phyloP scores from a whole-genome alignment of 1,140 invertebrate genomes.

The Drosophila bipectinata region DNA sequence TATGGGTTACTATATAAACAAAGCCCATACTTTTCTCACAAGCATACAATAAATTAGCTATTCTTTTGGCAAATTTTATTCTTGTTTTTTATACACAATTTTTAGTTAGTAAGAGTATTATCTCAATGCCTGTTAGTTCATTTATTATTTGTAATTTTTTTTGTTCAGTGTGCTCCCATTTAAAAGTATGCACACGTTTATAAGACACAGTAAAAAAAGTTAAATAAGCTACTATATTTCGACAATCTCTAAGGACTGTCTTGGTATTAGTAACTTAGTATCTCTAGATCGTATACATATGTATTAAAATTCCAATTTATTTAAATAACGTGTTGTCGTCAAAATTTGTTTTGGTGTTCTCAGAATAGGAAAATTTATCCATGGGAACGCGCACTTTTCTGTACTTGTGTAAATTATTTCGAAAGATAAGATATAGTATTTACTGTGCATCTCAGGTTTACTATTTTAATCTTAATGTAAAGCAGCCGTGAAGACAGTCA shows the following conservation, averaged over 20 bases:
- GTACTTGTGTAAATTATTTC: constrained; percentile 30
- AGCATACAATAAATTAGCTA: not conserved
- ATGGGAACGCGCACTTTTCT: constrained; percentile 7
- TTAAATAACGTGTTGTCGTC: constrained; percentile 6
- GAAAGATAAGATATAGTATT: constrained; percentile 29
- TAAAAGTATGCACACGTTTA: constrained; percentile 8
- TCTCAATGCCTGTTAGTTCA: too few relatives aligned
- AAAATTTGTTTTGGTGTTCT: not conserved
- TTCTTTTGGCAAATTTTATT: not conserved
- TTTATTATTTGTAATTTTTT: too few relatives aligned
- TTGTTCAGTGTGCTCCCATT: constrained; percentile 11
- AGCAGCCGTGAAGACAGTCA: constrained; percentile 32
- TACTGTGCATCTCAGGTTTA: constrained; percentile 18
- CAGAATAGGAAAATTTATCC: not conserved
- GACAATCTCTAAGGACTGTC: not conserved
- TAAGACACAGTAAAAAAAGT: constrained; percentile 26
- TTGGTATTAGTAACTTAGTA: constrained; percentile 4
- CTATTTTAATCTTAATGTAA: constrained; percentile 23
- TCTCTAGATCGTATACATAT: not conserved
- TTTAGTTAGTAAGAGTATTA: not conserved
- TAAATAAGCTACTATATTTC: constrained; percentile 15
- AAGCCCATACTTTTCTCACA: not conserved
- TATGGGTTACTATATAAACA: not conserved
- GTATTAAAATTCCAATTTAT: constrained; percentile 14
- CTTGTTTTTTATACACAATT: not conserved